Evolutionary conservation across 2,113 vertebrate genomes (phyloP), one percentile per base, ranked within the genome.

Genomic region (Labeo catla): DNA sequence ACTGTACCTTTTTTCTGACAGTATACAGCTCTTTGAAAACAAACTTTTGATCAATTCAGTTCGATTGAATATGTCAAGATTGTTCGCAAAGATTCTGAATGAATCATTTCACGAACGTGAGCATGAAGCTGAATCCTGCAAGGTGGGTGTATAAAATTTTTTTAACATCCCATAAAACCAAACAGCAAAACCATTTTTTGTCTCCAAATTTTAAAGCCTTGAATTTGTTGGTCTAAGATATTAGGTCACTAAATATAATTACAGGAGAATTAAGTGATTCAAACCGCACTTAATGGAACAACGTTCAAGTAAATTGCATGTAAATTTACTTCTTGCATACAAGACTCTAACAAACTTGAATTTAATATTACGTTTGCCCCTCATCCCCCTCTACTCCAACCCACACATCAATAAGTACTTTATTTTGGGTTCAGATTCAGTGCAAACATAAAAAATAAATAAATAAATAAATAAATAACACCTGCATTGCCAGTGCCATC

Each of bases 391-490:
- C 39, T 72, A 59, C 52, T 59, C 39, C 19, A 61, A 34, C n/a
- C 23, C 12, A 28, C 15, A 57, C 16, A 52, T 57, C 61, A 16
- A 74, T 61, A 89, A 84, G 85, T 77, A 85, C 79, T 82, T 84
- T 23, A 52, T 52, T 65, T 73, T 78, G 57, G 43, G 49, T 52
- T 87, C 50, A 57, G 76, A 61, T 83, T 83, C 73, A 87, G 78
- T 85, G 83, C 86, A 89, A 87, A 83, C 61, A 57, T 36, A 21
- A 47, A 65, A 19, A 54, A 54, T n/a, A 54, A 16, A 16, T 4
- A 6, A 16, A 79, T n/a, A n/a, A n/a, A n/a, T n/a, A n/a, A 87
- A 86, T 86, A 70, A 83, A 54, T 81, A 81, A 87, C 82, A 87
- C 54, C 83, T 87, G 87, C 84, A 86, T 23, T 45, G 61, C 45